Conservation (phyloP, 2,797 vertebrate species). For the Channa striata region DNA sequence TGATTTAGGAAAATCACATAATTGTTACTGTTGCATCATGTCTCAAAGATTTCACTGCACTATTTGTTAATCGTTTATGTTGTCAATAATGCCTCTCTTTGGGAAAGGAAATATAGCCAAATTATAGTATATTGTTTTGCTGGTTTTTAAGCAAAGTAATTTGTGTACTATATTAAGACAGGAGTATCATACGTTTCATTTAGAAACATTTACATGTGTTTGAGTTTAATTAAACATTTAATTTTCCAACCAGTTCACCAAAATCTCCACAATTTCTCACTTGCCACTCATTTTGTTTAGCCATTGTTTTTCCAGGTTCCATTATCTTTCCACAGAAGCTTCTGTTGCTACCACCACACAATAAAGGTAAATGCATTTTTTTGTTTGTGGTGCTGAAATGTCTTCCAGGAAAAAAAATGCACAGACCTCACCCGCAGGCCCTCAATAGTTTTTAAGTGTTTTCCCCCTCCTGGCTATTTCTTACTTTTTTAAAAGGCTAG, state of each 20-base stretch:
- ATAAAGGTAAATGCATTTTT: slow-evolving; percentile 4
- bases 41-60: slow-evolving; percentile 52
- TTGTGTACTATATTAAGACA: slow-evolving; percentile 31
- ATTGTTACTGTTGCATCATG: slow-evolving; percentile 42
- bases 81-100: slow-evolving; percentile 39
- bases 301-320: slow-evolving; percentile 11
- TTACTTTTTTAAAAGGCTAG: not conserved
- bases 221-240: slow-evolving; percentile 73
- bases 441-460: slow-evolving; percentile 2
- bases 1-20: slow-evolving; percentile 57
- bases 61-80: slow-evolving; percentile 35
- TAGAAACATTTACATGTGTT: slow-evolving; percentile 67
- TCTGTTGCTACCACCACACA: slow-evolving; percentile 14
- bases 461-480: not conserved
- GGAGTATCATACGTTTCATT: slow-evolving; percentile 63
- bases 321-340: slow-evolving; percentile 8
- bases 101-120: slow-evolving; percentile 39
- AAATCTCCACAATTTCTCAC: slow-evolving; percentile 5
- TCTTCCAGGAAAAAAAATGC: slow-evolving; percentile 39
- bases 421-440: slow-evolving; percentile 23
- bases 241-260: slow-evolving; percentile 51
- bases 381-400: slow-evolving; percentile 18
- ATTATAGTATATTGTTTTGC: slow-evolving; percentile 33
- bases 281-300: slow-evolving; percentile 3
- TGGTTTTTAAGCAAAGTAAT: slow-evolving; percentile 35